phyloP scores from a whole-genome alignment of 1,140 invertebrate genomes.

The Conus ventricosus region DNA sequence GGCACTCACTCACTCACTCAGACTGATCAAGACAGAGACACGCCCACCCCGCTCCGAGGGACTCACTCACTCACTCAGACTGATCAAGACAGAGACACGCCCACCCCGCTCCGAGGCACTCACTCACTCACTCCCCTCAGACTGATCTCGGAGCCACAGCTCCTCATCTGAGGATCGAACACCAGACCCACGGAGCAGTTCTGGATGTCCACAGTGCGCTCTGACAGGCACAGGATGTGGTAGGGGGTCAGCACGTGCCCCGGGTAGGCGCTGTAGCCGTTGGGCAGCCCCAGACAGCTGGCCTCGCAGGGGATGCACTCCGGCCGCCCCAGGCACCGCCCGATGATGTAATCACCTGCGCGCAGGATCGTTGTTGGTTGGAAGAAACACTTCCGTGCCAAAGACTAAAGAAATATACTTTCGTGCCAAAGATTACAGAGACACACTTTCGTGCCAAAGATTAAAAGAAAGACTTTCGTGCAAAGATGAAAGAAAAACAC shows the following conservation, averaged over 20 bases:
- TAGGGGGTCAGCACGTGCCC: constrained; percentile 48
- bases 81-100: background rate
- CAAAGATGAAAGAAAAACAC: too few relatives aligned
- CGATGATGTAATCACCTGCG: constrained; percentile 61
- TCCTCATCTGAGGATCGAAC: constrained; percentile 58
- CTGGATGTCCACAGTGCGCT: constrained; percentile 53
- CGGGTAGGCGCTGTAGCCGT: constrained; percentile 61
- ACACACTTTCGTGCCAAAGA: too few relatives aligned
- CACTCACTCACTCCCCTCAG: constrained; percentile 37
- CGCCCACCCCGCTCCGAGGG: background rate
- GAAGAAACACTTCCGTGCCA: too few relatives aligned
- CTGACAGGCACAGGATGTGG: constrained; percentile 56
- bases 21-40: background rate
- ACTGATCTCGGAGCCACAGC: constrained; percentile 55
- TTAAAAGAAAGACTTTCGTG: too few relatives aligned
- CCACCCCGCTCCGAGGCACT: background rate
- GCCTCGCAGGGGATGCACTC: constrained; percentile 59
- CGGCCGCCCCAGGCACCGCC: constrained; percentile 52
- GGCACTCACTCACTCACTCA: background rate
- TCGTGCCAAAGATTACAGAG: too few relatives aligned
- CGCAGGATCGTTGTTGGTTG: too few relatives aligned
- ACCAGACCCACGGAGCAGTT: constrained; percentile 52
- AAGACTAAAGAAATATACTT: too few relatives aligned
- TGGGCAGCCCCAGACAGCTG: constrained; percentile 54
- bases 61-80: background rate